Evolutionary conservation across 2,797 vertebrate species (phyloP).

Genomic region (Parotocinclus haroldoi): DNA sequence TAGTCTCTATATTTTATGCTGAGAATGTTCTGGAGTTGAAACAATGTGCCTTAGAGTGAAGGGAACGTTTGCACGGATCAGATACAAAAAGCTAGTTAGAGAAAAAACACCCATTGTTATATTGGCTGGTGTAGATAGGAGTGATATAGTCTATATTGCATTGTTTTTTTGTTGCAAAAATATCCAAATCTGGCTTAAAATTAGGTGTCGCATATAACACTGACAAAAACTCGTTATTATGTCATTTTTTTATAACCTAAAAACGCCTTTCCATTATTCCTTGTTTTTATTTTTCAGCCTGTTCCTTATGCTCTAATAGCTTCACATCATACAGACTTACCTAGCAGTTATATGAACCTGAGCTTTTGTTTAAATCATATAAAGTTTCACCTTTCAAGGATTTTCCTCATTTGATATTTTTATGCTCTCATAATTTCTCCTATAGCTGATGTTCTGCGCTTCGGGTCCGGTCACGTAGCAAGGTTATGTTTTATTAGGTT

Average conservation of each 20-base stretch:
- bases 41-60: slow-evolving; percentile 90
- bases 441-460: slow-evolving; percentile 71
- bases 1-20: slow-evolving; percentile 47
- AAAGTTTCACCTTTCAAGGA: slow-evolving; percentile 8
- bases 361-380: slow-evolving; percentile 20
- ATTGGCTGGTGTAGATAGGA: too few relatives aligned
- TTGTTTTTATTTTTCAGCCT: too few relatives aligned
- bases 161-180: too few relatives aligned
- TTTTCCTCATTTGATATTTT: slow-evolving; percentile 33
- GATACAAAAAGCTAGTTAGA: slow-evolving; percentile 49
- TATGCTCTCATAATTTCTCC: slow-evolving; percentile 66
- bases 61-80: slow-evolving; percentile 67
- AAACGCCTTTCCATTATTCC: too few relatives aligned
- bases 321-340: slow-evolving; percentile 17
- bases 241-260: too few relatives aligned
- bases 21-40: slow-evolving; percentile 67
- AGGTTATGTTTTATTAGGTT: slow-evolving; percentile 48
- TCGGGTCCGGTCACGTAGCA: slow-evolving; percentile 55
- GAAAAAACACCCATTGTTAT: slow-evolving; percentile 1
- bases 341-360: slow-evolving; percentile 22
- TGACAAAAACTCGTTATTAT: too few relatives aligned
- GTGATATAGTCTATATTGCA: too few relatives aligned
- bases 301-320: not conserved
- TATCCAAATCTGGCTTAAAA: too few relatives aligned
- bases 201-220: too few relatives aligned